These are phyloP conservation scores for Hydropotes inermis DNA, from an alignment of 2,113 vertebrate species.

Conservation along the genomic window DNA sequence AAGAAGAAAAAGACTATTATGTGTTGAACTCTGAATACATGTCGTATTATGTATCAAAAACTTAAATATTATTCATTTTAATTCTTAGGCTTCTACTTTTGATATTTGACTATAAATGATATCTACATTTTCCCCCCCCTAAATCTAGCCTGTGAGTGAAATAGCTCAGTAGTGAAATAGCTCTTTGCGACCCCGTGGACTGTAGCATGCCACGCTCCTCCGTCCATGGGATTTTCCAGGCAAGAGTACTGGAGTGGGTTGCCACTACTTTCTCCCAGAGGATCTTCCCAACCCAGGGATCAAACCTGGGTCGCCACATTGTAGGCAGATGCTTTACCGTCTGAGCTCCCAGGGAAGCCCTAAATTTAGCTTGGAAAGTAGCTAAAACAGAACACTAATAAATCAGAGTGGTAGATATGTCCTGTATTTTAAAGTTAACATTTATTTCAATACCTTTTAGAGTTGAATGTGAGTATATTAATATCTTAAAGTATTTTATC, in stretches of 20 bases:
- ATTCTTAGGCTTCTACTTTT: not conserved
- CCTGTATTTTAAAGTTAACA: not conserved
- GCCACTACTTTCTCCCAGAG: not conserved
- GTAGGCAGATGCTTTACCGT: not conserved
- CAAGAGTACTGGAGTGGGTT: not conserved
- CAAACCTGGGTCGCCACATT: rapidly evolving
- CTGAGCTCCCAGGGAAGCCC: not conserved
- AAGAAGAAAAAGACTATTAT: slow-evolving; percentile 76
- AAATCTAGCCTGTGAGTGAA: not conserved
- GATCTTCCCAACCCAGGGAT: not conserved
- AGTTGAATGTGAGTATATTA: not conserved
- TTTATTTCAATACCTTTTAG: not conserved
- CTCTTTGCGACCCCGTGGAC: not conserved
- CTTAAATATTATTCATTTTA: not conserved
- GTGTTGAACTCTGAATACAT: slow-evolving; percentile 19
- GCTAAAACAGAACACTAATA: not conserved
- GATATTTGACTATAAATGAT: not conserved
- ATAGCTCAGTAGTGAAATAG: not conserved
- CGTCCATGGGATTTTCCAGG: not conserved
- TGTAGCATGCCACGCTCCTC: not conserved
- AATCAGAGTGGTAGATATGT: not conserved
- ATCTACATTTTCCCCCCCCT: not conserved
- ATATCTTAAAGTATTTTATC: not conserved
- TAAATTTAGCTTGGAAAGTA: not conserved
- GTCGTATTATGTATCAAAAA: not conserved